phyloP scores from a whole-genome alignment of 1,140 invertebrate species.

The Gonatopus flavifemur region DNA sequence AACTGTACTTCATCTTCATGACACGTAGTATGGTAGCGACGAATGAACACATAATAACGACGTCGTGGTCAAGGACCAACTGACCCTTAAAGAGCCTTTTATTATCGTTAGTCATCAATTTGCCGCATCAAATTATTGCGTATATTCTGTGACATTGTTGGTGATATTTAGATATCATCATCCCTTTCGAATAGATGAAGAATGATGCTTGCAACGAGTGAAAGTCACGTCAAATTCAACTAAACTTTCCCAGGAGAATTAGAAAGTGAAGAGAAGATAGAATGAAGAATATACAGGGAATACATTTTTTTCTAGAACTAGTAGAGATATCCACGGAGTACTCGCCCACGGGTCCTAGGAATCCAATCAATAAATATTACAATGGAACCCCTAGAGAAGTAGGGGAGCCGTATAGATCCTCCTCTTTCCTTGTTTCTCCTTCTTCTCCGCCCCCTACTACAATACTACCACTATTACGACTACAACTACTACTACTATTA shows the following conservation, averaged over 20 bases:
- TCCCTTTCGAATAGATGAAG: too few species aligned
- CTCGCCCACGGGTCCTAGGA: constrained; percentile 46
- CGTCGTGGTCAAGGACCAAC: constrained; percentile 19
- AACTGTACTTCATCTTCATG: too few species aligned
- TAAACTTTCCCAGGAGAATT: too few species aligned
- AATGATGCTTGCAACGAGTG: too few species aligned
- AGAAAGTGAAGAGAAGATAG: too few species aligned
- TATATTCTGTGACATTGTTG: too few species aligned
- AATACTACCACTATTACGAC: not conserved
- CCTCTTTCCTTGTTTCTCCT: constrained; percentile 26
- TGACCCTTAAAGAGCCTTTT: constrained; percentile 12
- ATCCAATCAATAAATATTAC: constrained; percentile 61
- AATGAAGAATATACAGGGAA: too few species aligned
- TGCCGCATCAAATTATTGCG: not conserved
- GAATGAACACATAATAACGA: too few species aligned
- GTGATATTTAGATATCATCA: too few species aligned
- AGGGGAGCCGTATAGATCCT: constrained; percentile 37
- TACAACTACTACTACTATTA: not conserved
- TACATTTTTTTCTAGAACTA: constrained; percentile 23
- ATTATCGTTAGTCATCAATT: constrained; percentile 7
- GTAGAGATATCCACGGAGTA: constrained; percentile 23
- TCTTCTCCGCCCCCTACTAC: constrained; percentile 24
- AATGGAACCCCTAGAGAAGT: constrained; percentile 51
- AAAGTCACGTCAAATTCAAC: too few species aligned
- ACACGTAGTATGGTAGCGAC: too few species aligned